These are phyloP conservation scores for Taenaris catops DNA, from an alignment of 2,888 invertebrate genomes.

Conservation along the genomic window DNA sequence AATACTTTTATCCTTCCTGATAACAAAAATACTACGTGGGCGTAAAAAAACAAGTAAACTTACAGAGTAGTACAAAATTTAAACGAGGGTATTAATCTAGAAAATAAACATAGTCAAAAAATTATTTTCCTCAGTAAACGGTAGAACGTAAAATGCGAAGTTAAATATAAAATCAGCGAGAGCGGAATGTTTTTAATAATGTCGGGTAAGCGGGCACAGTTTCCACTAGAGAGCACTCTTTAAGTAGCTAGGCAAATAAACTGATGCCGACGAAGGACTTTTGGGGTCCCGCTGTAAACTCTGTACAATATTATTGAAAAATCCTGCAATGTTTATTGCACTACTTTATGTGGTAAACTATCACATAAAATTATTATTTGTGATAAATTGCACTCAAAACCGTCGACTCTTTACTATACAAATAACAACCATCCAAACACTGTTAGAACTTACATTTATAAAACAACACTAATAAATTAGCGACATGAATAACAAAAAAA, in stretches of 20 bases:
- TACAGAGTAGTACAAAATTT: background rate
- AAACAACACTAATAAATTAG: too few relatives aligned
- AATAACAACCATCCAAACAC: too few relatives aligned
- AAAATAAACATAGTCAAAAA: conserved; percentile 12
- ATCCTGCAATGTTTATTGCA: too few relatives aligned
- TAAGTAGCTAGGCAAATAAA: conserved; percentile 47
- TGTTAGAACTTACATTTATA: too few relatives aligned
- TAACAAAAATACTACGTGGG: too few relatives aligned
- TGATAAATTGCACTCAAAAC: too few relatives aligned
- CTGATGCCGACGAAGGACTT: conserved; percentile 27
- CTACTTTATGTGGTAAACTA: too few relatives aligned
- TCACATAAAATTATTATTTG: too few relatives aligned
- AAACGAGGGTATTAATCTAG: conserved; percentile 5
- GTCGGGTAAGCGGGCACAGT: conserved; percentile 32
- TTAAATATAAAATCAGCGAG: conserved; percentile 23
- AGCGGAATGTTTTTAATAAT: conserved; percentile 30
- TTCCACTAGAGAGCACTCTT: conserved; percentile 37
- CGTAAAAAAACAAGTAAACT: background rate
- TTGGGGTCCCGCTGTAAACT: conserved; percentile 12
- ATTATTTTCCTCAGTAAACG: conserved; percentile 15
- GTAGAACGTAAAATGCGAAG: conserved; percentile 18
- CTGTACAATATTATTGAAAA: too few relatives aligned
- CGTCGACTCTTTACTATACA: too few relatives aligned
- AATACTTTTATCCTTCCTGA: too few relatives aligned
- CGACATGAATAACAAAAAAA: too few relatives aligned